phyloP scores from a whole-genome alignment of 1,140 invertebrate species.

The Asbolus verrucosus region DNA sequence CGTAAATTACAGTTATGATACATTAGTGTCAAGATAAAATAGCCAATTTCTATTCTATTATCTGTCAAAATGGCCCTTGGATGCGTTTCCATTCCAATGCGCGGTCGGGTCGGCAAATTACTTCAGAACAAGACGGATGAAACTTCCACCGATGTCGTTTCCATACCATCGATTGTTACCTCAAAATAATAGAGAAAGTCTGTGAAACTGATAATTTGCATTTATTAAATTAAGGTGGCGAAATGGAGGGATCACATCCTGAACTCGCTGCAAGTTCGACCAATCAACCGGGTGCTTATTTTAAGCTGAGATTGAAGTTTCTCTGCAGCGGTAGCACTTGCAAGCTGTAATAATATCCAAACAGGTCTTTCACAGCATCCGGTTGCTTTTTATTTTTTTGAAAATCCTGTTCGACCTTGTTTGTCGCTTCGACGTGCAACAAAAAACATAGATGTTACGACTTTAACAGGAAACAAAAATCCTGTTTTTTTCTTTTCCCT shows the following conservation, averaged over 20 bases:
- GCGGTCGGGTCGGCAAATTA: constrained; percentile 55
- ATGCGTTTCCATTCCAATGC: constrained; percentile 49
- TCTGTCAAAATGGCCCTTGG: constrained; percentile 61
- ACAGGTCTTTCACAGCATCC: constrained; percentile 42
- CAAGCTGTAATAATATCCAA: constrained; percentile 26
- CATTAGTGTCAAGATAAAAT: constrained; percentile 58
- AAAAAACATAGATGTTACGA: constrained; percentile 11
- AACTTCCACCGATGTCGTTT: constrained; percentile 2
- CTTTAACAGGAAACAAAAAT: constrained; percentile 29
- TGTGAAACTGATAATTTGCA: neutral
- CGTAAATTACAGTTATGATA: constrained; percentile 50
- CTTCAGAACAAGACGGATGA: constrained; percentile 56
- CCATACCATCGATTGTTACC: no score
- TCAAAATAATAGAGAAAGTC: neutral
- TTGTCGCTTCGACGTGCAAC: constrained; percentile 8
- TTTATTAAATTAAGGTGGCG: constrained; percentile 4
- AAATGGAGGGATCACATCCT: neutral
- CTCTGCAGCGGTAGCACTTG: constrained; percentile 37
- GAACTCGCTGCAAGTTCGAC: constrained; percentile 7
- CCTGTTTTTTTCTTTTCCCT: neutral
- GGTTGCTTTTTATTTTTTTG: constrained; percentile 30
- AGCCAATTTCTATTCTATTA: constrained; percentile 64
- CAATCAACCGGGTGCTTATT: constrained; percentile 12
- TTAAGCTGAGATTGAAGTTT: constrained; percentile 20
- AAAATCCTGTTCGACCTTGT: constrained; percentile 15